A percentile compares a stretch with the other conserved stretches of the same genome.
Evolutionary conservation across 2,113 vertebrate species (phyloP).

Genomic region (Peromyscus californicus): DNA sequence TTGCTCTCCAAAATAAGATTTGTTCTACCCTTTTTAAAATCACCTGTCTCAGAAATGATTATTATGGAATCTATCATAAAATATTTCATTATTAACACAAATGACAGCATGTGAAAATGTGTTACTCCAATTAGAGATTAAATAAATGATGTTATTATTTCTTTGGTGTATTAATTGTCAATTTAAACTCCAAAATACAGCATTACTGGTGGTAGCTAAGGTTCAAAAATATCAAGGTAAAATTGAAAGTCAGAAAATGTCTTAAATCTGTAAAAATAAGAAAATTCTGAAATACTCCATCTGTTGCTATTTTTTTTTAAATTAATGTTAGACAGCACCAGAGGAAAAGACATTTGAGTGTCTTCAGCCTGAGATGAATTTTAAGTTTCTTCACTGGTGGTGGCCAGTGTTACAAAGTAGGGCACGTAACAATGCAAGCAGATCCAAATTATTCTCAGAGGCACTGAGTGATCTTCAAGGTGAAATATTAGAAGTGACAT

Average conservation of each 20-base stretch:
- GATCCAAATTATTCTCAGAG: constrained; percentile 66
- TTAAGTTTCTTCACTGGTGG: background rate
- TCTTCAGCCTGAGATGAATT: background rate
- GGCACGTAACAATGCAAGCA: constrained; percentile 57
- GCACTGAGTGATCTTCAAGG: constrained; percentile 70
- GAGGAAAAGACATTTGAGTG: constrained; percentile 2
- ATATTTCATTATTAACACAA: constrained; percentile 56
- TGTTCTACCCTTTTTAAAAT: background rate
- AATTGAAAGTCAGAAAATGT: constrained; percentile 1
- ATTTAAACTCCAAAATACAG: background rate
- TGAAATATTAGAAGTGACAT: constrained; percentile 74
- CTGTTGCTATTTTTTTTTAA: constrained; percentile 45
- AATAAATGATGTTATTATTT: background rate
- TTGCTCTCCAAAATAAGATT: background rate
- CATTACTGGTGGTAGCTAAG: background rate
- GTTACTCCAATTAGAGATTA: constrained; percentile 59
- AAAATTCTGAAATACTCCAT: background rate
- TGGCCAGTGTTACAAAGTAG: background rate
- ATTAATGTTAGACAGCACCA: background rate
- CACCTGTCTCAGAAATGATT: background rate
- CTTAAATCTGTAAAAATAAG: background rate
- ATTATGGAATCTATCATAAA: constrained; percentile 73
- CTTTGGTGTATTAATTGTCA: constrained; percentile 25
- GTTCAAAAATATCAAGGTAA: constrained; percentile 33
- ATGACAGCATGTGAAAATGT: constrained; percentile 59